Conservation (phyloP, 2,888 invertebrate genomes). For the Arge pagana region DNA sequence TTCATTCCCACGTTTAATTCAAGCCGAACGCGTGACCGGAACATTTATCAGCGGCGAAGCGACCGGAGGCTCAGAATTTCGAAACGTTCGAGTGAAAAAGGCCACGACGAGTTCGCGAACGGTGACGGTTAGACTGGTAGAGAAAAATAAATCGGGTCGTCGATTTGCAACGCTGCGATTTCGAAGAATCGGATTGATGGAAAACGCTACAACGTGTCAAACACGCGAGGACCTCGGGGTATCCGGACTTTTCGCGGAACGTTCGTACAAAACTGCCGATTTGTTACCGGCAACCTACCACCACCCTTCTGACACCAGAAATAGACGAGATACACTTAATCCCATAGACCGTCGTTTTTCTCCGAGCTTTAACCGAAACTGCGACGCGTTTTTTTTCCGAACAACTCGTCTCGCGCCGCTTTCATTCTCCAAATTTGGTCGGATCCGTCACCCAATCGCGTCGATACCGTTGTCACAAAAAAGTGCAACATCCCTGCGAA, state of each 20-base stretch:
- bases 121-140: background rate
- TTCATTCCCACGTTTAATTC: constrained; percentile 12
- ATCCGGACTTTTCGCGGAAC: background rate
- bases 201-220: background rate
- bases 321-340: constrained; percentile 5
- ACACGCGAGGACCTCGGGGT: background rate
- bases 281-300: background rate
- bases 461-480: too few relatives aligned
- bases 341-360: constrained; percentile 6
- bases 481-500: too few relatives aligned
- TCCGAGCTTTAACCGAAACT: background rate
- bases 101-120: background rate
- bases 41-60: constrained; percentile 14
- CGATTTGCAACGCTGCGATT: background rate
- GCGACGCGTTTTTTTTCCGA: background rate
- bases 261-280: background rate
- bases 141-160: background rate
- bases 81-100: constrained; percentile 7
- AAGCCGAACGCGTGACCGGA: constrained; percentile 13
- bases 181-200: background rate
- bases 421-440: background rate
- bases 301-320: background rate
- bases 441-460: too few relatives aligned
- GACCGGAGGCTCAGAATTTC: constrained; percentile 9
- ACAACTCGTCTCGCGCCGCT: background rate